phyloP scores from a whole-genome alignment of 2,888 invertebrate species.

The Keiferia lycopersicella region DNA sequence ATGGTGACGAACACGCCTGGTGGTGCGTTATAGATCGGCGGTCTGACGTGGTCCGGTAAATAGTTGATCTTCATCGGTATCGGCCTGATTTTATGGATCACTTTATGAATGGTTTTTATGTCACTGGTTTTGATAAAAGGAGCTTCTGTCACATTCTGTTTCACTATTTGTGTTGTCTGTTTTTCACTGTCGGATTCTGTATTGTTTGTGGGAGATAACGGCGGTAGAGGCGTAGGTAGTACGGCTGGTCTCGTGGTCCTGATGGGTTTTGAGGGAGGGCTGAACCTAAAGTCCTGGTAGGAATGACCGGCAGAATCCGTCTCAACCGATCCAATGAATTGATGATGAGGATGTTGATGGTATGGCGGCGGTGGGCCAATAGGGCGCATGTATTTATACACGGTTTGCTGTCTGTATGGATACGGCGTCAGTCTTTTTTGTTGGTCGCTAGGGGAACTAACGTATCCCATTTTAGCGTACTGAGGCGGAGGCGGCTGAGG shows the following conservation, averaged over 20 bases:
- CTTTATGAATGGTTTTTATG: conserved; percentile 46
- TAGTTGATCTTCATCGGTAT: conserved; percentile 56
- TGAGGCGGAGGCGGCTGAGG: conserved; percentile 34
- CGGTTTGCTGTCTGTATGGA: conserved; percentile 50
- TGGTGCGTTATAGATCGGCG: conserved; percentile 72
- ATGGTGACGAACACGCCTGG: conserved; percentile 73
- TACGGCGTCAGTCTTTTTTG: conserved; percentile 57
- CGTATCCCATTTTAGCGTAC: conserved; percentile 56
- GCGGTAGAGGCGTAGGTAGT: conserved; percentile 55
- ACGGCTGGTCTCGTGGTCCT: conserved; percentile 63
- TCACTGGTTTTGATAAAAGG: conserved; percentile 40
- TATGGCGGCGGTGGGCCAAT: conserved; percentile 48
- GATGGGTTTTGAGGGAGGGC: conserved; percentile 47
- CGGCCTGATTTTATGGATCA: conserved; percentile 46
- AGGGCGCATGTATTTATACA: conserved; percentile 54
- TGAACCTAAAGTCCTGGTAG: conserved; percentile 51
- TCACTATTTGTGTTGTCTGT: conserved; percentile 35
- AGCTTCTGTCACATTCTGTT: conserved; percentile 48
- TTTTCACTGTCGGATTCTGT: conserved; percentile 46
- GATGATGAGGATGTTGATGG: conserved; percentile 34
- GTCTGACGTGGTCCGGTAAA: conserved; percentile 63
- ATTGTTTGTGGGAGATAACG: conserved; percentile 40
- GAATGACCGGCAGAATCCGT: conserved; percentile 2
- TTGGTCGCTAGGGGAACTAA: conserved; percentile 50
- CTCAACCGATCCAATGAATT: conserved; percentile 5